Conservation (phyloP, 2,888 invertebrate species). For the Dryadula phaetusa region DNA sequence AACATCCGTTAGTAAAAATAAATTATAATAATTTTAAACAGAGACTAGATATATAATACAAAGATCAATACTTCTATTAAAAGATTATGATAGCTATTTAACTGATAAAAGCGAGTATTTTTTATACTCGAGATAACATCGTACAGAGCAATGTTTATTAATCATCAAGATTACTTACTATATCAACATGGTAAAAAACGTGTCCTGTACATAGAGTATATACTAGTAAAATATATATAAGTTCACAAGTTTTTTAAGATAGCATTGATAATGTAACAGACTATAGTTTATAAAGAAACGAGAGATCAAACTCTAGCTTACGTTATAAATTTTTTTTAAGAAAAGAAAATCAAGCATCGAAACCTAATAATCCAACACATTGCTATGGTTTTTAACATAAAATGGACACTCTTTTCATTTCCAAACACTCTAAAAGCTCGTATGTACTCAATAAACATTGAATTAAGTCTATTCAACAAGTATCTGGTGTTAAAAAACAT, state of each 20-base stretch:
- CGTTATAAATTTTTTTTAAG: neutral
- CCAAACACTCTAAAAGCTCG: neutral
- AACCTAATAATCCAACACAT: too few species aligned
- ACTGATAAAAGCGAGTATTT: constrained; percentile 14
- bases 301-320: neutral
- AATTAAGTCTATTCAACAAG: constrained; percentile 6
- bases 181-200: neutral
- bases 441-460: neutral
- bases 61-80: constrained; percentile 22
- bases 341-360: neutral
- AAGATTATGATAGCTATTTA: constrained; percentile 23
- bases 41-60: neutral
- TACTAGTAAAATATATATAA: neutral
- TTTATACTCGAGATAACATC: constrained; percentile 15
- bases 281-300: neutral
- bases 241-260: neutral
- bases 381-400: neutral
- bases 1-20: neutral
- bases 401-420: neutral
- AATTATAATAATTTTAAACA: neutral
- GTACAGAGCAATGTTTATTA: constrained; percentile 24
- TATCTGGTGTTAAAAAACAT: constrained; percentile 32
- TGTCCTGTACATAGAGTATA: constrained; percentile 45
- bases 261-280: neutral
- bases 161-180: constrained; percentile 20